Evolutionary conservation across 2,888 invertebrate genomes (phyloP).

Genomic region (Leucophora obtusa): DNA sequence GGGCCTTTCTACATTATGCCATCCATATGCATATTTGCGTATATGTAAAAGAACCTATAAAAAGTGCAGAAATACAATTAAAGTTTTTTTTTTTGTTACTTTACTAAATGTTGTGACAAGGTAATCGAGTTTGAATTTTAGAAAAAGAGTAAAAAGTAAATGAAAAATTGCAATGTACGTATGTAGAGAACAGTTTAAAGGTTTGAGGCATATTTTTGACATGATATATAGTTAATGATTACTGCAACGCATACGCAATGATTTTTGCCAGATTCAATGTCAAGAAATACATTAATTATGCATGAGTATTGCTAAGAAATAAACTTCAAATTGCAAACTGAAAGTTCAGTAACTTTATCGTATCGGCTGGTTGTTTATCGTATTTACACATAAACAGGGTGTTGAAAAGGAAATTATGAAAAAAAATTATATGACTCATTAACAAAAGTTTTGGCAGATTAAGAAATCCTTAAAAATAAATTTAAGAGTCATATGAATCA

Average conservation of each 20-base stretch:
- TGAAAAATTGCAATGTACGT: slow-evolving; percentile 9
- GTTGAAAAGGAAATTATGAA: slow-evolving; percentile 3
- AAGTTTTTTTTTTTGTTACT: slow-evolving; percentile 20
- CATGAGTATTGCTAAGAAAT: too few species aligned
- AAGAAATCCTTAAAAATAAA: slow-evolving; percentile 3
- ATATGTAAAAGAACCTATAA: slow-evolving; percentile 11
- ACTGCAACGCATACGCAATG: slow-evolving; percentile 56
- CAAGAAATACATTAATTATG: slow-evolving; percentile 52
- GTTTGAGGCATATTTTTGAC: slow-evolving; percentile 44
- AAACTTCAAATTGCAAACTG: neutral
- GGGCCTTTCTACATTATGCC: too few species aligned
- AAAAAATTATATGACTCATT: neutral
- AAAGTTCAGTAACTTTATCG: slow-evolving; percentile 50
- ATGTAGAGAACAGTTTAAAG: neutral
- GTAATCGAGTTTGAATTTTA: slow-evolving; percentile 56
- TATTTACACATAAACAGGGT: slow-evolving; percentile 6
- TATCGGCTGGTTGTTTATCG: neutral
- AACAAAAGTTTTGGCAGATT: neutral
- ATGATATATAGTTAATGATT: slow-evolving; percentile 56
- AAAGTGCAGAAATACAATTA: slow-evolving; percentile 32
- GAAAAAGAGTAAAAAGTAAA: slow-evolving; percentile 28
- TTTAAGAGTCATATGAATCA: neutral
- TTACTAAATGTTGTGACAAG: slow-evolving; percentile 50
- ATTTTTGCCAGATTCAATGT: slow-evolving; percentile 55
- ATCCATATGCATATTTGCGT: slow-evolving; percentile 18